phyloP scores from a whole-genome alignment of 2,888 invertebrate species.

The Cosmia pyralina region DNA sequence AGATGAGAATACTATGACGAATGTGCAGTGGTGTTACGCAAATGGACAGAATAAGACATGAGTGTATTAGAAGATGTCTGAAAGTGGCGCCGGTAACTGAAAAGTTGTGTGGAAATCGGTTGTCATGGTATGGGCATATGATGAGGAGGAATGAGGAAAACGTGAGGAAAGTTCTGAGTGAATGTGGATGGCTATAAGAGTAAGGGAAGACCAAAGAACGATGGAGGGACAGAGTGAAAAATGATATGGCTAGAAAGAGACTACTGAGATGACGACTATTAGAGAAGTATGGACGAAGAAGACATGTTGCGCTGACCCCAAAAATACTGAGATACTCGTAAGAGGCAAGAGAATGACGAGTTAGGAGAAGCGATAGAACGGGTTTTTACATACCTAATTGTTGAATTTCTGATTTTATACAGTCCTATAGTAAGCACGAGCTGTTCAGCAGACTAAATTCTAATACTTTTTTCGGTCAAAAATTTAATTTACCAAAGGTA shows the following conservation, averaged over 20 bases:
- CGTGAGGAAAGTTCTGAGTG: neutral
- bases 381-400: constrained; percentile 7
- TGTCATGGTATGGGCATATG: neutral
- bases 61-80: neutral
- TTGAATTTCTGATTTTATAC: neutral
- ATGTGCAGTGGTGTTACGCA: no score
- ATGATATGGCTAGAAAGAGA: neutral
- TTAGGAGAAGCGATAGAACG: neutral
- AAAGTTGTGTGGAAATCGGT: neutral
- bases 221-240: neutral
- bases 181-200: neutral
- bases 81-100: neutral
- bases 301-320: neutral
- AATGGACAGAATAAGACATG: neutral
- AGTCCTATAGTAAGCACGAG: neutral
- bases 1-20: neutral
- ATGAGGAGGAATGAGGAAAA: neutral
- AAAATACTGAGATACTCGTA: neutral
- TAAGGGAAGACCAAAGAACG: neutral
- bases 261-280: neutral
- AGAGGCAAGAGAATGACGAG: neutral
- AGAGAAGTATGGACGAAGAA: neutral
- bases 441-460: no score
- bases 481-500: no score
- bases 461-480: no score